Conservation (phyloP, 2,113 vertebrate genomes). For the Gopherus flavomarginatus region DNA sequence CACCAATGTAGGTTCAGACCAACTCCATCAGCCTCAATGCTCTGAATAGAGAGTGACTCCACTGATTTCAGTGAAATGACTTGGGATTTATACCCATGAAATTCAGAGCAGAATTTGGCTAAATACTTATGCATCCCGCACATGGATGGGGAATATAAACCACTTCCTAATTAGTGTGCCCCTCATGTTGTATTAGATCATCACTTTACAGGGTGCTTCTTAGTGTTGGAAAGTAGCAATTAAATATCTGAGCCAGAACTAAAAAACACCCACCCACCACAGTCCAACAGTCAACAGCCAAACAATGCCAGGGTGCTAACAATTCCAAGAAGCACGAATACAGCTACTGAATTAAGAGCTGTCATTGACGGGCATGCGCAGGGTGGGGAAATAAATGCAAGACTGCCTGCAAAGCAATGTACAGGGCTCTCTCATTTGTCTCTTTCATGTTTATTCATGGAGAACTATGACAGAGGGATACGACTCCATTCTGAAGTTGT, state of each 20-base stretch:
- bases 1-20: fast-evolving
- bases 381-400: not conserved
- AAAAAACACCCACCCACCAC: not conserved
- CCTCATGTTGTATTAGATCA: fast-evolving
- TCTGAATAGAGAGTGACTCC: not conserved
- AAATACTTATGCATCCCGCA: fast-evolving
- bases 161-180: fast-evolving
- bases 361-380: fast-evolving
- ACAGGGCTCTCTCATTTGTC: constrained; percentile 66
- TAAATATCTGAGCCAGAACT: fast-evolving
- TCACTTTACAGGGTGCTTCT: not conserved
- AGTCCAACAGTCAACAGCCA: fast-evolving
- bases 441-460: constrained; percentile 70
- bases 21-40: fast-evolving
- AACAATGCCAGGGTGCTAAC: not conserved
- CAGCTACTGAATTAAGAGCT: not conserved
- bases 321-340: fast-evolving
- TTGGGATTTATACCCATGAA: not conserved
- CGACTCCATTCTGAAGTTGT: constrained; percentile 58
- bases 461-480: constrained; percentile 18
- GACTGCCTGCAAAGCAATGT: not conserved
- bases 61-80: not conserved
- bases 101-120: not conserved
- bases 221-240: fast-evolving
- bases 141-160: fast-evolving